These are phyloP conservation scores for Dynastes maya DNA, from an alignment of 2,888 invertebrate species.

Conservation along the genomic window DNA sequence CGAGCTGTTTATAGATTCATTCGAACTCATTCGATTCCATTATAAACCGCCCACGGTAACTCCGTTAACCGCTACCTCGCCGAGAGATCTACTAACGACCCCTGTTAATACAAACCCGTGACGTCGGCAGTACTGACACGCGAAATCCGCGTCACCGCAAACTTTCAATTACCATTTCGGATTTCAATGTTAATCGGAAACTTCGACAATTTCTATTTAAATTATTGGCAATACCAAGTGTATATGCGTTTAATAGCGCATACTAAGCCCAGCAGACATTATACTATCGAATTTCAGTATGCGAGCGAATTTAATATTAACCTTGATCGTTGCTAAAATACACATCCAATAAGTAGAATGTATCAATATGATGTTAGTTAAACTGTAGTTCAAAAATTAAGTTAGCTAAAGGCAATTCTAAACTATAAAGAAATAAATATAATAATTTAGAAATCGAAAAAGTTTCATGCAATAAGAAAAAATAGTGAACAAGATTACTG, in stretches of 20 bases:
- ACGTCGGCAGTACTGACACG: constrained; percentile 57
- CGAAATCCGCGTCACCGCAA: constrained; percentile 58
- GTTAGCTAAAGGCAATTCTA: too few species aligned
- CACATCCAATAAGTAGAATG: too few species aligned
- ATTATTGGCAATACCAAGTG: constrained; percentile 16
- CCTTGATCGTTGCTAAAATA: too few species aligned
- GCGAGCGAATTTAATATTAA: background rate
- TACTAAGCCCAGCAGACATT: background rate
- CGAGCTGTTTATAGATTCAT: constrained; percentile 36
- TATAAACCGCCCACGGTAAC: constrained; percentile 43
- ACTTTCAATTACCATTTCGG: constrained; percentile 56
- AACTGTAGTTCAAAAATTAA: too few species aligned
- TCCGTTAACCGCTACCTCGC: constrained; percentile 50
- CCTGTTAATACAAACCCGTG: constrained; percentile 57
- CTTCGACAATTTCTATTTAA: constrained; percentile 35
- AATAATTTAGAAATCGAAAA: too few species aligned
- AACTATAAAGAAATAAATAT: too few species aligned
- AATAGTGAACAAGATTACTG: too few species aligned
- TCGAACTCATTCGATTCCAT: constrained; percentile 39
- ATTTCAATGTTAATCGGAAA: constrained; percentile 46
- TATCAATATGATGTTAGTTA: too few species aligned
- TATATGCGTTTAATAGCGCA: background rate
- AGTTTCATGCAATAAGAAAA: too few species aligned
- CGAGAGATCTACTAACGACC: constrained; percentile 55
- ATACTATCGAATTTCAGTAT: too few species aligned